A percentile compares a stretch with the other conserved stretches of the same genome.
These are phyloP conservation scores for Branchipolynoe longqiensis DNA, from an alignment of 2,888 invertebrate species.

Conservation along the genomic window DNA sequence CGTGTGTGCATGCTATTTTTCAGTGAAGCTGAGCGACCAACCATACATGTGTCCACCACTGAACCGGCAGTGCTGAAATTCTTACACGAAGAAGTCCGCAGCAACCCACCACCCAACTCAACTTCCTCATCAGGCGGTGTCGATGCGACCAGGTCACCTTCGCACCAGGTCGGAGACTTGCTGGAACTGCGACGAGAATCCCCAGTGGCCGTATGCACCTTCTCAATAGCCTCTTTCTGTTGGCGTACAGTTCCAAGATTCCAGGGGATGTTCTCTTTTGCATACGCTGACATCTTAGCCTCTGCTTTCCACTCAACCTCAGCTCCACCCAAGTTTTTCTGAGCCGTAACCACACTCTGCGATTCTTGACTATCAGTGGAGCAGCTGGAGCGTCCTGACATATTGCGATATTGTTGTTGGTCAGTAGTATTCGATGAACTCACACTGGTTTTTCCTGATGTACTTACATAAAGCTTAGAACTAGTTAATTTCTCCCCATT, in stretches of 20 bases:
- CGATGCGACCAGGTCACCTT: background rate
- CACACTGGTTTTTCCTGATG: no score
- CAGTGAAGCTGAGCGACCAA: conserved; percentile 28
- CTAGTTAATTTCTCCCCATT: no score
- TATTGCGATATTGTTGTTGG: no score
- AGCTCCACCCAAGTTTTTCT: background rate
- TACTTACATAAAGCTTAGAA: no score
- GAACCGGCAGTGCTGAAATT: background rate
- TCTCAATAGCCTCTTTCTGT: conserved; percentile 61
- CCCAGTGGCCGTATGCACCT: background rate
- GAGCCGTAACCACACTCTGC: no score
- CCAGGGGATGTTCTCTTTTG: conserved; percentile 60
- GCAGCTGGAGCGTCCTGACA: no score
- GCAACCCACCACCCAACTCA: background rate
- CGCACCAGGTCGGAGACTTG: background rate
- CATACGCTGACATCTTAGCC: conserved; percentile 18
- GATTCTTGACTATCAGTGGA: no score
- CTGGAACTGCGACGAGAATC: background rate
- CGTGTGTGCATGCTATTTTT: conserved; percentile 1
- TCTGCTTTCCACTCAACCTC: background rate
- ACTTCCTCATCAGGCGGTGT: no score
- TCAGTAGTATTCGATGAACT: no score
- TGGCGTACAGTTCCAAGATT: conserved; percentile 60
- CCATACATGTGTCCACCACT: background rate
- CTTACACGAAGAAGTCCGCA: conserved; percentile 14